A percentile compares a stretch with the other conserved stretches of the same genome.
Conservation (phyloP, 2,888 invertebrate genomes). For the Yponomeuta malinellus region DNA sequence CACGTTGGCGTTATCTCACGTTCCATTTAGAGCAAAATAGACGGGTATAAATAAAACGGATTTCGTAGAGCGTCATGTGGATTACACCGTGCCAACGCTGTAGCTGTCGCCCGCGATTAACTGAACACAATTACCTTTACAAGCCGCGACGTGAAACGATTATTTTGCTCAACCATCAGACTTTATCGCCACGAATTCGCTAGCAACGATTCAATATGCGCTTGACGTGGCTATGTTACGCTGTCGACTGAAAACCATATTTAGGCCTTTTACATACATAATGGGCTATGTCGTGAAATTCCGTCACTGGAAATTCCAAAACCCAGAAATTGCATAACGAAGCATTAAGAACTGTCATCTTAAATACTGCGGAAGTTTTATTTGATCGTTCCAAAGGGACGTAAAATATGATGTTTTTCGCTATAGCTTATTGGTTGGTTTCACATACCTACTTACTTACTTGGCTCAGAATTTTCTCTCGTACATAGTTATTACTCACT, state of each 20-base stretch:
- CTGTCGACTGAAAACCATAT: constrained; percentile 12
- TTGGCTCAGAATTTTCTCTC: neutral
- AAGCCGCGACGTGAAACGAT: neutral
- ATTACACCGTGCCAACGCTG: neutral
- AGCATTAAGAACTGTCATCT: neutral
- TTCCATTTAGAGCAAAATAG: neutral
- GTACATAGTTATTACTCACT: constrained; percentile 1
- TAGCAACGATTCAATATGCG: constrained; percentile 7
- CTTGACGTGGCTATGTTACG: neutral
- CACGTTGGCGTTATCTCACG: neutral
- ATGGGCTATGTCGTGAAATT: constrained; percentile 7
- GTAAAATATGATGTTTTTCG: neutral
- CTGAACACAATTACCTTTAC: neutral
- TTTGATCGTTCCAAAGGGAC: constrained; percentile 7
- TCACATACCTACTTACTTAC: neutral
- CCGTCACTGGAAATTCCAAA: neutral
- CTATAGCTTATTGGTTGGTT: neutral
- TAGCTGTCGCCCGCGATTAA: neutral
- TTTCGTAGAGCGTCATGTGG: neutral
- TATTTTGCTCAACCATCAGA: neutral
- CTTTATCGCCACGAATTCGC: constrained; percentile 5
- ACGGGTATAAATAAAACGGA: neutral
- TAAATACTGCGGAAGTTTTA: constrained; percentile 3
- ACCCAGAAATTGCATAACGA: constrained; percentile 12
- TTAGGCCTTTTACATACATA: constrained; percentile 12